These are phyloP conservation scores for Girardinus metallicus DNA, from an alignment of 2,797 vertebrate genomes.

Conservation along the genomic window DNA sequence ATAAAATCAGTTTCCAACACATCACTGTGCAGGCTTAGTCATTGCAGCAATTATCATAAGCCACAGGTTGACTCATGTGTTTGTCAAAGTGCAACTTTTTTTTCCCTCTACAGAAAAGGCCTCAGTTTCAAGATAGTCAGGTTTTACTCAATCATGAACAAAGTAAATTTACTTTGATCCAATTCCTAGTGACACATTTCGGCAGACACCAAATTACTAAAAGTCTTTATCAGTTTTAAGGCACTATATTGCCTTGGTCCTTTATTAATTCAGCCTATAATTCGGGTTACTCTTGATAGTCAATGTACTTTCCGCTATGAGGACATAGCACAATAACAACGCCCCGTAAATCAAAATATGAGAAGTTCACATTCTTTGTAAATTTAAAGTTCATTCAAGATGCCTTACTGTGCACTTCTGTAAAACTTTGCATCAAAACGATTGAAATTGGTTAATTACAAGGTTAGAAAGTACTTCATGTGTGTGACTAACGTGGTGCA, in stretches of 20 bases:
- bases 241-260: conserved; percentile 24
- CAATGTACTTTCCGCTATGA: neutral
- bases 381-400: neutral
- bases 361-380: neutral
- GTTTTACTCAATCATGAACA: conserved; percentile 37
- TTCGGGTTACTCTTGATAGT: neutral
- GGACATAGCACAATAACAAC: neutral
- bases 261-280: neutral
- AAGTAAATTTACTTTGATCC: conserved; percentile 52
- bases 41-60: conserved; percentile 77
- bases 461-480: neutral
- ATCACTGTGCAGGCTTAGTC: conserved; percentile 74
- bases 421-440: neutral
- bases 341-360: neutral
- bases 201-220: conserved; percentile 39
- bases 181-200: conserved; percentile 27
- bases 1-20: conserved; percentile 55
- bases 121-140: conserved; percentile 33
- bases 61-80: conserved; percentile 84
- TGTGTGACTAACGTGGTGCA: neutral
- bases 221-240: conserved; percentile 13
- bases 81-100: conserved; percentile 71
- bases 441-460: neutral
- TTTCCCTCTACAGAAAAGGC: conserved; percentile 42
- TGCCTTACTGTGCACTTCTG: neutral